A percentile compares a stretch with the other conserved stretches of the same genome.
These are phyloP conservation scores for Zosterops lateralis DNA, from an alignment of 2,113 vertebrate genomes.

Conservation along the genomic window DNA sequence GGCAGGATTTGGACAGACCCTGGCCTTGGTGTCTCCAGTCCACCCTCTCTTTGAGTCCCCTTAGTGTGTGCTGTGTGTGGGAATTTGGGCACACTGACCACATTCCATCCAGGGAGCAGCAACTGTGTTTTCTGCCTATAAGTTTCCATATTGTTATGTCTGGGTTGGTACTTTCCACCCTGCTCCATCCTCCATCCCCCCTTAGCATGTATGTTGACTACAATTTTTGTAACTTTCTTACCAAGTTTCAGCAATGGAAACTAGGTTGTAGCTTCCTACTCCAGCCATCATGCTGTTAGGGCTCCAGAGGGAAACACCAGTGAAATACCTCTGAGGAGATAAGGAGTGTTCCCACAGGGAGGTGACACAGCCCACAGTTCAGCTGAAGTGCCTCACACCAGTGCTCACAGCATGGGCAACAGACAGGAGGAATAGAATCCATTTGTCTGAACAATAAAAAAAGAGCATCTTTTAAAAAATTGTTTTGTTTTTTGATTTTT, in stretches of 20 bases:
- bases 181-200: not conserved
- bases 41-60: not conserved
- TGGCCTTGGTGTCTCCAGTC: not conserved
- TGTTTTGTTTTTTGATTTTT: not conserved
- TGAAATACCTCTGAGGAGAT: no score
- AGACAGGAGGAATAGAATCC: not conserved
- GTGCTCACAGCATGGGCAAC: not conserved
- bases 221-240: not conserved
- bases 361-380: not conserved
- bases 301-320: not conserved
- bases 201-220: no score
- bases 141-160: not conserved
- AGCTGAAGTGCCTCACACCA: not conserved
- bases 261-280: not conserved
- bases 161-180: not conserved
- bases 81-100: rapidly evolving
- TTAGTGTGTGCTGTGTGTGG: not conserved
- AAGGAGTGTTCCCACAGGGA: rapidly evolving
- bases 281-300: not conserved
- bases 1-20: not conserved
- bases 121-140: not conserved
- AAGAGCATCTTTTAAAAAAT: not conserved
- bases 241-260: not conserved
- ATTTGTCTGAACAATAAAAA: not conserved
- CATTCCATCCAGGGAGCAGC: not conserved